Conservation (phyloP, 2,797 vertebrate genomes). For the Pipistrellus nathusii region DNA sequence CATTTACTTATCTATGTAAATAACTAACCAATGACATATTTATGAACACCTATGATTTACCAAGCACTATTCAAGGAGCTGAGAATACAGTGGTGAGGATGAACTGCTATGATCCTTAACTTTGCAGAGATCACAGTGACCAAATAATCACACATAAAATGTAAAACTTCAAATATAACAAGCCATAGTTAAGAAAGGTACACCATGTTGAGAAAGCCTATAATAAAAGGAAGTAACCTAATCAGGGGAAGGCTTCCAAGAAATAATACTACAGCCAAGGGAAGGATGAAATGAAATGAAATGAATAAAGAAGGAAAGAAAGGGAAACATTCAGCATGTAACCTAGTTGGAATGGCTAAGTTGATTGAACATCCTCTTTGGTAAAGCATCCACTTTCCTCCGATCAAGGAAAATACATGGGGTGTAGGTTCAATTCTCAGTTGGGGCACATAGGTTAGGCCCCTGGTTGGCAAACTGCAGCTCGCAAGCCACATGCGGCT, state of each 20-base stretch:
- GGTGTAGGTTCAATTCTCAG: neutral
- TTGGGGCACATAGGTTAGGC: neutral
- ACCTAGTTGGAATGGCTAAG: neutral
- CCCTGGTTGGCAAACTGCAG: no score
- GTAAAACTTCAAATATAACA: neutral
- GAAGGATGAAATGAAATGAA: neutral
- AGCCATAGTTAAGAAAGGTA: neutral
- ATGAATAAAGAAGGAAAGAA: neutral
- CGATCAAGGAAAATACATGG: neutral
- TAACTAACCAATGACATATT: neutral
- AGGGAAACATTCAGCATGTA: neutral
- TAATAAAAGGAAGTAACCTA: neutral
- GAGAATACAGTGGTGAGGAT: neutral
- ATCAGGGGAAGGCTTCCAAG: neutral
- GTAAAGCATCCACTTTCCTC: no score
- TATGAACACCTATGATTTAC: slow-evolving; percentile 20
- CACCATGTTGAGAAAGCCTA: neutral
- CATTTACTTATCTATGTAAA: neutral
- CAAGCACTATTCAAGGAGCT: neutral
- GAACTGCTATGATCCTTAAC: neutral
- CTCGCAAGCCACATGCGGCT: no score
- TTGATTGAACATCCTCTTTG: neutral
- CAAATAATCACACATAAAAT: slow-evolving; percentile 28
- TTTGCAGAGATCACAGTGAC: neutral
- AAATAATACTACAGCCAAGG: neutral